Evolutionary conservation across 2,113 vertebrate genomes (phyloP).

Genomic region (Hylia prasina): DNA sequence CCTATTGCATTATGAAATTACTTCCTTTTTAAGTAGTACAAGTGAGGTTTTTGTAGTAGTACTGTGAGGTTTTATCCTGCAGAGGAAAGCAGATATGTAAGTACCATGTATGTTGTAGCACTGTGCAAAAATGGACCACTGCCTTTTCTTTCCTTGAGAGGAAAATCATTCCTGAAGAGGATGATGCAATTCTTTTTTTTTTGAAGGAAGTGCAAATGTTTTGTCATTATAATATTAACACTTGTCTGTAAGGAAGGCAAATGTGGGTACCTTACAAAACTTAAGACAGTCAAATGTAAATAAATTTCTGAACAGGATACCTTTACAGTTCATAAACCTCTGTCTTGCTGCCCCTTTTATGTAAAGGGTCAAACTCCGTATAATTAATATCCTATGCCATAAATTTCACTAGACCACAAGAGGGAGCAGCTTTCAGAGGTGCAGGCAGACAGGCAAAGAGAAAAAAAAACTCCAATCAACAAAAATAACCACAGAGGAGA

Average conservation of each 20-base stretch:
- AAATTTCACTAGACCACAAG: conserved; percentile 44
- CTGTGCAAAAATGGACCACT: neutral
- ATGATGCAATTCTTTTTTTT: neutral
- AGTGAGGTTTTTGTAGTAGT: neutral
- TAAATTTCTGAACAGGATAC: neutral
- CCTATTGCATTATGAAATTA: neutral
- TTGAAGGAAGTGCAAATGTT: neutral
- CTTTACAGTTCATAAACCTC: neutral
- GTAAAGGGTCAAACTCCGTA: neutral
- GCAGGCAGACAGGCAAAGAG: neutral
- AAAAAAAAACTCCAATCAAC: neutral
- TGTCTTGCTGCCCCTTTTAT: neutral
- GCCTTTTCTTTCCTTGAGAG: neutral
- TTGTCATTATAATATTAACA: neutral
- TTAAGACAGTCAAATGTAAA: neutral
- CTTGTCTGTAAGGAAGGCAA: neutral
- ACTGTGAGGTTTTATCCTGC: neutral
- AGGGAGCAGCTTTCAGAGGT: conserved; percentile 50
- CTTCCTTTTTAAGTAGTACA: neutral
- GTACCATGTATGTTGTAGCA: neutral
- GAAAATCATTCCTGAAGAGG: neutral
- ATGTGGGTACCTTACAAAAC: neutral
- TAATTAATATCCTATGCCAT: neutral
- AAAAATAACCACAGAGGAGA: neutral
- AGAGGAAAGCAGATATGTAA: neutral